phyloP scores from a whole-genome alignment of 2,888 invertebrate genomes.

The Tuberolachnus salignus region DNA sequence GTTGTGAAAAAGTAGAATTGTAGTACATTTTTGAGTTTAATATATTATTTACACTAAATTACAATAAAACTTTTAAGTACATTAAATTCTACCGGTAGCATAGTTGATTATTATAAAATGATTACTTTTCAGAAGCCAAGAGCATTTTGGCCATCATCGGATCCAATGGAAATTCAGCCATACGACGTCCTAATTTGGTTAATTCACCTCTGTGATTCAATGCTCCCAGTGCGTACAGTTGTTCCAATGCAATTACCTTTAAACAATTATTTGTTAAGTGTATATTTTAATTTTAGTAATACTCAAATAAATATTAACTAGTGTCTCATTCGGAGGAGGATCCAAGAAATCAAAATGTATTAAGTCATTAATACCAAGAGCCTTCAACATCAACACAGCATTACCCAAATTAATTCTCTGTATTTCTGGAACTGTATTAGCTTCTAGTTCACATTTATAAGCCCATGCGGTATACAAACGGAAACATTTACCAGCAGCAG shows the following conservation, averaged over 20 bases:
- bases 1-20: too few species aligned
- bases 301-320: slow-evolving; percentile 64
- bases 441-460: slow-evolving; percentile 97
- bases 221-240: slow-evolving; percentile 95
- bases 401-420: slow-evolving; percentile 94
- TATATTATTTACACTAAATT: too few species aligned
- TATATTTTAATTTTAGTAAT: slow-evolving; percentile 12
- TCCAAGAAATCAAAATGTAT: slow-evolving; percentile 98
- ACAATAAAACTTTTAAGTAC: too few species aligned
- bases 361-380: slow-evolving; percentile 95
- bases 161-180: slow-evolving; percentile 99
- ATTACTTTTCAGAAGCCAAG: slow-evolving; percentile 89
- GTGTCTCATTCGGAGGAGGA: slow-evolving; percentile 93
- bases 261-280: slow-evolving; percentile 21
- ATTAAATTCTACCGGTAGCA: too few species aligned
- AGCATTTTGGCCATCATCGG: slow-evolving; percentile 99
- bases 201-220: slow-evolving; percentile 97
- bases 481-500: slow-evolving; percentile 98
- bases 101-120: neutral
- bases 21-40: too few species aligned
- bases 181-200: slow-evolving; percentile 93
- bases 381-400: slow-evolving; percentile 95
- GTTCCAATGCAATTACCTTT: slow-evolving; percentile 85
- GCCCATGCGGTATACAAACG: too few species aligned
- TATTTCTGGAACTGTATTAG: slow-evolving; percentile 97